Conservation (phyloP, 2,888 invertebrate genomes). For the Papilio protenor region DNA sequence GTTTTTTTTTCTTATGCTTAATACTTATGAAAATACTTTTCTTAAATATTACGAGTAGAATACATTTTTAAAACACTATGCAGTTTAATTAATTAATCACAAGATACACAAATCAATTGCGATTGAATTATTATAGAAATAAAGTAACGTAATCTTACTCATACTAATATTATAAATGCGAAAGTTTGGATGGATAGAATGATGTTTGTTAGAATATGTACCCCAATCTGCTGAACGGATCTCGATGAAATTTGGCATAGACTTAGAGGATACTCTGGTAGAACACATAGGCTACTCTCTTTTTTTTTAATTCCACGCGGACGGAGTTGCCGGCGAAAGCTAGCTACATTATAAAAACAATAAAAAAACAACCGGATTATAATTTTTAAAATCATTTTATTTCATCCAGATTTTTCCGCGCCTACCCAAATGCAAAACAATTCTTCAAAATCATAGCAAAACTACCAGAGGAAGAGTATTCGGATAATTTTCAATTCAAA, state of each 20-base stretch:
- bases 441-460: constrained; percentile 64
- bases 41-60: too few species aligned
- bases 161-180: too few species aligned
- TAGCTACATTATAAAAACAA: background rate
- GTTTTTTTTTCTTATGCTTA: background rate
- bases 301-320: too few species aligned
- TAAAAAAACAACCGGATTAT: background rate
- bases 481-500: constrained; percentile 58
- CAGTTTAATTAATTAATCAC: background rate
- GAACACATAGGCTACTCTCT: too few species aligned
- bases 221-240: too few species aligned
- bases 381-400: background rate
- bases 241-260: too few species aligned
- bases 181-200: too few species aligned
- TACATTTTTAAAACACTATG: too few species aligned
- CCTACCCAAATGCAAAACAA: constrained; percentile 59
- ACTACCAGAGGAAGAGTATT: constrained; percentile 57
- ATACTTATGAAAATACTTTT: background rate
- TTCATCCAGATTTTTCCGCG: constrained; percentile 59
- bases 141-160: too few species aligned
- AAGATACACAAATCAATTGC: background rate
- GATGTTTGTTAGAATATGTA: too few species aligned
- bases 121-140: background rate
- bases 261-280: too few species aligned
- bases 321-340: background rate